phyloP scores from a whole-genome alignment of 2,113 vertebrate genomes.

The Percopsis transmontana region DNA sequence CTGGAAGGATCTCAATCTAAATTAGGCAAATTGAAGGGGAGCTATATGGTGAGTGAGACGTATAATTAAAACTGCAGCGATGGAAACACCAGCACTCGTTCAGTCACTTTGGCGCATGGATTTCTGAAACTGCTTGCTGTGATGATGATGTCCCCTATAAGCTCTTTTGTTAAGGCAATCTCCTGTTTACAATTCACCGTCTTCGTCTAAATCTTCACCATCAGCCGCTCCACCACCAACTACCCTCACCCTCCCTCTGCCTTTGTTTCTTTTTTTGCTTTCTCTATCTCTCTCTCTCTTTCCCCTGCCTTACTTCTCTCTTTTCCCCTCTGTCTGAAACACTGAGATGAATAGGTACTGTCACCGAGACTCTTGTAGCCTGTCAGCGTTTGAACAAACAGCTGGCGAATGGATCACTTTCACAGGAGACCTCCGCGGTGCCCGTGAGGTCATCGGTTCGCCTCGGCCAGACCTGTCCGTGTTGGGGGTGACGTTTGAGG shows the following conservation, averaged over 20 bases:
- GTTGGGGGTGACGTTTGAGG: neutral
- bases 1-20: slow-evolving; percentile 80
- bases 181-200: slow-evolving; percentile 12
- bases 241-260: neutral
- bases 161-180: slow-evolving; percentile 41
- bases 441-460: slow-evolving; percentile 45
- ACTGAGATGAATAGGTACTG: slow-evolving; percentile 74
- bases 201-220: neutral
- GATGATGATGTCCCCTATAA: slow-evolving; percentile 57
- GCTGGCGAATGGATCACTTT: slow-evolving; percentile 66
- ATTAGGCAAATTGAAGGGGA: slow-evolving; percentile 78
- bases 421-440: slow-evolving; percentile 55
- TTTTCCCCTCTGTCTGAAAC: slow-evolving; percentile 57
- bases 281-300: slow-evolving; percentile 14
- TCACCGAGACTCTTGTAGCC: slow-evolving; percentile 75
- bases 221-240: neutral
- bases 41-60: slow-evolving; percentile 74
- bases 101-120: slow-evolving; percentile 81
- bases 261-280: slow-evolving; percentile 15
- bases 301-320: slow-evolving; percentile 30
- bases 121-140: slow-evolving; percentile 51
- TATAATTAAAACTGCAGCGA: slow-evolving; percentile 76
- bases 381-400: slow-evolving; percentile 78
- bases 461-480: slow-evolving; percentile 36
- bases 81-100: slow-evolving; percentile 79